Conservation (phyloP, 2,888 invertebrate genomes). For the Latheticus oryzae region DNA sequence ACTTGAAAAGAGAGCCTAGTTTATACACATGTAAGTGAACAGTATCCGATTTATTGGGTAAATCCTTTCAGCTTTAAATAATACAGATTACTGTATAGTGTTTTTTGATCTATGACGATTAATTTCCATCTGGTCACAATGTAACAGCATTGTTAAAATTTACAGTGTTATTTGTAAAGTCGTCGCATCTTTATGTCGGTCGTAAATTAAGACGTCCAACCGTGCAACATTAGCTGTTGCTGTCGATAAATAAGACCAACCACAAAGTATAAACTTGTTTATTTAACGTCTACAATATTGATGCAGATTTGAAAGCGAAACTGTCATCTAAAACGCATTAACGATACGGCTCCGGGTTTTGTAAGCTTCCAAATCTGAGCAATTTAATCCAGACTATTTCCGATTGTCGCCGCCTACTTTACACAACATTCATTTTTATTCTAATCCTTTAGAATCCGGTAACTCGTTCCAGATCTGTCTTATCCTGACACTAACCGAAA, state of each 20-base stretch:
- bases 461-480: constrained; percentile 51
- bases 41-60: too few relatives aligned
- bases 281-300: constrained; percentile 26
- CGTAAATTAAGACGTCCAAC: constrained; percentile 26
- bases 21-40: too few relatives aligned
- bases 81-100: too few relatives aligned
- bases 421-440: constrained; percentile 57
- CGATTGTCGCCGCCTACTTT: constrained; percentile 55
- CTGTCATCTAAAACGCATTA: constrained; percentile 43
- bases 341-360: constrained; percentile 37
- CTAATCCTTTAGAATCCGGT: constrained; percentile 53
- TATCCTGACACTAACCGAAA: constrained; percentile 44
- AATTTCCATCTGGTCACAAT: too few relatives aligned
- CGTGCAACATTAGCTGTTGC: constrained; percentile 20
- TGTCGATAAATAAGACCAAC: constrained; percentile 35
- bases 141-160: too few relatives aligned
- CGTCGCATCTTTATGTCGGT: constrained; percentile 20
- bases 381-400: constrained; percentile 54
- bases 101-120: too few relatives aligned
- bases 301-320: constrained; percentile 40
- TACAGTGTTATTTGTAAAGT: constrained; percentile 19
- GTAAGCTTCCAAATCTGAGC: constrained; percentile 33
- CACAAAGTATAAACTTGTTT: constrained; percentile 21
- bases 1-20: too few relatives aligned
- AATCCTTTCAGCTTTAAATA: too few relatives aligned